Conservation (phyloP, 2,113 vertebrate species). For the Peucedramus taeniatus region DNA sequence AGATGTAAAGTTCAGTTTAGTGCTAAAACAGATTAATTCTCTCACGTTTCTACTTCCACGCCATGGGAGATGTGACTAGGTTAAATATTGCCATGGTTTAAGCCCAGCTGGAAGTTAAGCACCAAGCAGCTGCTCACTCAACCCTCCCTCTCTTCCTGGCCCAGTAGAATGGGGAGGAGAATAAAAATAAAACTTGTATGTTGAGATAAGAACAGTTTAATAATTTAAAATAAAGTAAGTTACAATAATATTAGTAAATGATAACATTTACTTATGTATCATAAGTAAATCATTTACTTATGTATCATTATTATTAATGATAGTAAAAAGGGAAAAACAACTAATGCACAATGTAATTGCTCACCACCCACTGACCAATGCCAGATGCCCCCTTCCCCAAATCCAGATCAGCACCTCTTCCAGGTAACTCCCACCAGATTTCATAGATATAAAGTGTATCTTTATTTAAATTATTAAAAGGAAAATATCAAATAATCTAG, state of each 20-base stretch:
- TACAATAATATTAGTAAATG: neutral
- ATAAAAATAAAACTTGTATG: neutral
- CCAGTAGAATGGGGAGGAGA: neutral
- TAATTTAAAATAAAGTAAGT: neutral
- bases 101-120: neutral
- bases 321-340: neutral
- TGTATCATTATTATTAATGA: too few relatives aligned
- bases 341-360: neutral
- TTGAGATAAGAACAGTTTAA: neutral
- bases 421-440: neutral
- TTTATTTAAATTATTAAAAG: slow-evolving; percentile 18
- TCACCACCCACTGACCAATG: neutral
- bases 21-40: neutral
- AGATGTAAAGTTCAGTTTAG: neutral
- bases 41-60: neutral
- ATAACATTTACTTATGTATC: too few relatives aligned
- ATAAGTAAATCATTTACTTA: too few relatives aligned
- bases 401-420: neutral
- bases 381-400: neutral
- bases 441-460: neutral
- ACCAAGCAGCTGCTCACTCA: neutral
- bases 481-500: neutral
- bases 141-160: neutral
- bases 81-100: neutral
- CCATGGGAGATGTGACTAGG: neutral